Percentiles rank a stretch among this genome's conserved stretches.
phyloP scores from a whole-genome alignment of 2,888 invertebrate species.

The Hydropsyche betteni region DNA sequence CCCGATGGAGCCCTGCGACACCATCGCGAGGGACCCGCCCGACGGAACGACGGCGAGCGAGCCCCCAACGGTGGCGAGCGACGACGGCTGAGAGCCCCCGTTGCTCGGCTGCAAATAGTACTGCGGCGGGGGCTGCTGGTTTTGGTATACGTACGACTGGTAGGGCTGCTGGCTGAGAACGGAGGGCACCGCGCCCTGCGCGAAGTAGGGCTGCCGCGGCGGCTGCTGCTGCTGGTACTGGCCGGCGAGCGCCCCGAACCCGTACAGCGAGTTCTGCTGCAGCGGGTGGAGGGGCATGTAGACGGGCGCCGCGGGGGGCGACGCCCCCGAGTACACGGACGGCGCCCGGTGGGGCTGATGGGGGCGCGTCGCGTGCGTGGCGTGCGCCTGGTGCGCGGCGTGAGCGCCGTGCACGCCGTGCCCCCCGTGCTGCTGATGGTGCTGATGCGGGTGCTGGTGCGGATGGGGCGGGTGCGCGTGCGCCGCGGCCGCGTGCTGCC shows the following conservation, averaged over 20 bases:
- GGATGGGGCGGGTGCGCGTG: conserved; percentile 17
- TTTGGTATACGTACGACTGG: conserved; percentile 18
- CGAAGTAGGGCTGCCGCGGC: conserved; percentile 5
- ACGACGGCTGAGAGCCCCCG: conserved; percentile 58
- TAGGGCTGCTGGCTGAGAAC: conserved; percentile 26
- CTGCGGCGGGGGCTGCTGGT: conserved; percentile 8
- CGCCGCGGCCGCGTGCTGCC: conserved; percentile 52
- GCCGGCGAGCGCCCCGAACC: conserved; percentile 17
- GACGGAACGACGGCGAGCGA: conserved; percentile 50
- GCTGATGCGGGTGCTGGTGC: conserved; percentile 48
- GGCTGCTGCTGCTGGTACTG: conserved; percentile 26
- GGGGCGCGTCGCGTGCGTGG: conserved; percentile 48
- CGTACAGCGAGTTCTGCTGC: conserved; percentile 32
- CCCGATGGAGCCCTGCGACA: conserved; percentile 58
- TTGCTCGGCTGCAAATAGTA: conserved; percentile 43
- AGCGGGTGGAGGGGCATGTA: conserved; percentile 37
- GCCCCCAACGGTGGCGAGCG: conserved; percentile 51
- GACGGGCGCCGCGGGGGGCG: conserved; percentile 38
- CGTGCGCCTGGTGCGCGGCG: conserved; percentile 37
- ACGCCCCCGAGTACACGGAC: conserved; percentile 47
- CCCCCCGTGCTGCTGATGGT: conserved; percentile 40
- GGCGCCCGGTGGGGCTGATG: conserved; percentile 33
- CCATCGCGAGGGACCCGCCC: conserved; percentile 54
- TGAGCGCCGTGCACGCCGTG: not conserved
- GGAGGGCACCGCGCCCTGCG: not conserved